These are phyloP conservation scores for Pycnonotus jocosus DNA, from an alignment of 2,113 vertebrate species.

Conservation along the genomic window DNA sequence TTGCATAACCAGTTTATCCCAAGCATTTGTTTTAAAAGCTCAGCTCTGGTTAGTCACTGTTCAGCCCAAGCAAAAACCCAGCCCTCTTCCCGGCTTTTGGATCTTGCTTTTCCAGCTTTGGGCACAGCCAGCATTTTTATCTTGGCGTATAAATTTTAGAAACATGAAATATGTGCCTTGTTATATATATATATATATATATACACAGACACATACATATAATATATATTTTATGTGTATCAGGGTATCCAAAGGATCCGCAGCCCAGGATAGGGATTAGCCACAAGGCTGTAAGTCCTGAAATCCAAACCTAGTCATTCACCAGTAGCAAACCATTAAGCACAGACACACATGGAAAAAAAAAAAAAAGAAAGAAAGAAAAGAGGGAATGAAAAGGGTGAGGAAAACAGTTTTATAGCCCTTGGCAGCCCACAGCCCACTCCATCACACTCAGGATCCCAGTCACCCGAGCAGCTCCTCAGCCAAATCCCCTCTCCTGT, in stretches of 20 bases:
- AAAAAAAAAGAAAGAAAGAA: neutral
- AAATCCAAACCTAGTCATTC: neutral
- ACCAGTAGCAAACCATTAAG: neutral
- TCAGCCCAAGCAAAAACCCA: slow-evolving; percentile 40
- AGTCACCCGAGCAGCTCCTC: neutral
- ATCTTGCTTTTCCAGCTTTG: slow-evolving; percentile 35
- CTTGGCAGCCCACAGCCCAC: neutral
- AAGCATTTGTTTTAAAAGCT: slow-evolving; percentile 34
- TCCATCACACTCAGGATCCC: neutral
- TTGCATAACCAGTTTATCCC: slow-evolving; percentile 64
- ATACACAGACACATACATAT: neutral
- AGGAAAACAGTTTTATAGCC: neutral
- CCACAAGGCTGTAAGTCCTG: neutral
- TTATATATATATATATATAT: neutral
- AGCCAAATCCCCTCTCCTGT: slow-evolving; percentile 22
- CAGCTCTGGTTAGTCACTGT: slow-evolving; percentile 24
- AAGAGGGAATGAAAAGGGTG: neutral
- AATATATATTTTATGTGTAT: neutral
- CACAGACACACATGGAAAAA: fast-evolving
- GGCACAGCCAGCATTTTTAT: neutral
- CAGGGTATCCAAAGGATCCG: neutral
- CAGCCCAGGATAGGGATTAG: neutral
- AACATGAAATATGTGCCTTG: neutral
- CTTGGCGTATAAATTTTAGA: neutral
- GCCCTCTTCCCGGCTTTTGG: neutral